phyloP scores from a whole-genome alignment of 2,113 vertebrate genomes.

The Protobothrops flavoviridis region DNA sequence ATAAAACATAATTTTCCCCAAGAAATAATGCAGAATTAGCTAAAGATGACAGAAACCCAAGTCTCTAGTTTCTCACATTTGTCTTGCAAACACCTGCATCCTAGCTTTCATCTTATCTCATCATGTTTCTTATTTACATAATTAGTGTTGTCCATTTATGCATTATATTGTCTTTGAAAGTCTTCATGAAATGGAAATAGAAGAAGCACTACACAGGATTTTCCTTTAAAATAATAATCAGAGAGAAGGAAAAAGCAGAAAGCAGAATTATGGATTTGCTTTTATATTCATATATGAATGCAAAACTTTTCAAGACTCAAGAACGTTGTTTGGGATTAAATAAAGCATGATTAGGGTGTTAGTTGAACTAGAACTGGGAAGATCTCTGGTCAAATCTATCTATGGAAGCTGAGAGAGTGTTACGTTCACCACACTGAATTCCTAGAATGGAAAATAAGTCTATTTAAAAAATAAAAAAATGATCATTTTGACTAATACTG shows the following conservation, averaged over 20 bases:
- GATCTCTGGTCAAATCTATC: neutral
- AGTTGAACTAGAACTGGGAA: neutral
- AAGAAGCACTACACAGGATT: neutral
- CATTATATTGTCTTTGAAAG: neutral
- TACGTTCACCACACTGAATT: neutral
- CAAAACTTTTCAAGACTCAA: neutral
- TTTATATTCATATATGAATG: neutral
- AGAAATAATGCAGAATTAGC: neutral
- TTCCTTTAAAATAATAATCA: neutral
- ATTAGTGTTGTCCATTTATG: constrained; percentile 4
- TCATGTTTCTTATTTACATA: constrained; percentile 17
- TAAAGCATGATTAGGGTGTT: neutral
- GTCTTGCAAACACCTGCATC: neutral
- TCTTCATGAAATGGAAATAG: constrained; percentile 1
- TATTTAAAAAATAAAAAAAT: neutral
- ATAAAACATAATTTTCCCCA: neutral
- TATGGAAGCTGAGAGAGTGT: neutral
- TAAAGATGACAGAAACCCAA: neutral
- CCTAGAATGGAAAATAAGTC: neutral
- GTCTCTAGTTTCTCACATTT: neutral
- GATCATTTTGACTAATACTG: neutral
- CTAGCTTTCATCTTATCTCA: neutral
- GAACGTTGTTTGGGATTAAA: neutral
- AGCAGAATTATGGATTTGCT: neutral
- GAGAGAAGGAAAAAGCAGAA: neutral